Percentiles rank a stretch among this genome's conserved stretches.
Conservation (phyloP, 2,888 invertebrate species). For the Pollenia labialis region DNA sequence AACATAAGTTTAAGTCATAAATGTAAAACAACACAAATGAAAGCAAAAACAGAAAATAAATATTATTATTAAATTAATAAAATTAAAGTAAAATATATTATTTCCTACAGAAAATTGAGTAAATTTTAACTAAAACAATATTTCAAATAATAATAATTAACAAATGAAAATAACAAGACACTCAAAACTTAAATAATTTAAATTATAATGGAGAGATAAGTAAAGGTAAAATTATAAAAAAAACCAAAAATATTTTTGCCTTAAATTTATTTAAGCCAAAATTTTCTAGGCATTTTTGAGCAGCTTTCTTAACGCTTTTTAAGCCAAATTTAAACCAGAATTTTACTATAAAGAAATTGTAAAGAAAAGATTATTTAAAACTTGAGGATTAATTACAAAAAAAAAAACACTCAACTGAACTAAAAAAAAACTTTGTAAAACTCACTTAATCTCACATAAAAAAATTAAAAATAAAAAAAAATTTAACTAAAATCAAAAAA, state of each 20-base stretch:
- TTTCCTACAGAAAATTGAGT: slow-evolving; percentile 68
- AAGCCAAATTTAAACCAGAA: slow-evolving; percentile 53
- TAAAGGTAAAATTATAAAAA: slow-evolving; percentile 62
- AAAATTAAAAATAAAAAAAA: slow-evolving; percentile 7
- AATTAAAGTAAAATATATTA: slow-evolving; percentile 52
- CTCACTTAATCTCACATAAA: slow-evolving; percentile 16
- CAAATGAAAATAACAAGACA: slow-evolving; percentile 52
- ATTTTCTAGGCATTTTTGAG: slow-evolving; percentile 59
- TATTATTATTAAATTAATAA: slow-evolving; percentile 41
- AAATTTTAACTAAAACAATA: slow-evolving; percentile 75
- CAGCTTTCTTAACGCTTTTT: slow-evolving; percentile 69
- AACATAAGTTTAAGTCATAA: slow-evolving; percentile 72
- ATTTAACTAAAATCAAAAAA: slow-evolving; percentile 49
- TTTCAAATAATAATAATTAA: slow-evolving; percentile 69
- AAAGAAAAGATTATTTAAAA: slow-evolving; percentile 32
- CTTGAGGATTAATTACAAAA: slow-evolving; percentile 21
- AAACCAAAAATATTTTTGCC: slow-evolving; percentile 27
- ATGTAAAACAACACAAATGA: slow-evolving; percentile 67
- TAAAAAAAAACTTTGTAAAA: slow-evolving; percentile 33
- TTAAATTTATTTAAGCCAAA: slow-evolving; percentile 23
- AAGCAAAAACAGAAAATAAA: slow-evolving; percentile 20
- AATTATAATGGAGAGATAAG: slow-evolving; percentile 66
- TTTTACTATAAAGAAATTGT: slow-evolving; percentile 21
- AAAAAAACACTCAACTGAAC: slow-evolving; percentile 4
- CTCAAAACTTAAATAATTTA: not conserved